A percentile compares a stretch with the other conserved stretches of the same genome.
Evolutionary conservation across 2,888 invertebrate species (phyloP).

Genomic region (Lutraria lutraria): DNA sequence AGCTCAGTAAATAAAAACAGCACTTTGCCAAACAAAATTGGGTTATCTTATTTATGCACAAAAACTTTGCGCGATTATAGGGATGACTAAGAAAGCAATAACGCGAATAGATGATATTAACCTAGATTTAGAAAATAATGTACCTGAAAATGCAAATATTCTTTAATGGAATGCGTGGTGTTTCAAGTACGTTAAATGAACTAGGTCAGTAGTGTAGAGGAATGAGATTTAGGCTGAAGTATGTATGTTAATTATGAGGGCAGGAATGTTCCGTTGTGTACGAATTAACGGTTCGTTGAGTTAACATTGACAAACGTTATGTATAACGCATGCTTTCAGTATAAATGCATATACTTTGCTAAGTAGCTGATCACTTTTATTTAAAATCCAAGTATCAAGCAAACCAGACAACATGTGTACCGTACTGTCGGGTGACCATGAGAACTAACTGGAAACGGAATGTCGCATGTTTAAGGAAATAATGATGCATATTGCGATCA

Average conservation of each 20-base stretch:
- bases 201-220: constrained; percentile 33
- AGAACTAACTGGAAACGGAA: too few species aligned
- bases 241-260: constrained; percentile 33
- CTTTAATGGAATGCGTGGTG: background rate
- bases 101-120: background rate
- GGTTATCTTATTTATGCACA: constrained; percentile 31
- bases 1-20: constrained; percentile 18
- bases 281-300: constrained; percentile 40
- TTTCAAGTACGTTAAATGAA: background rate
- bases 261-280: constrained; percentile 25
- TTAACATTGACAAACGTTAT: constrained; percentile 27
- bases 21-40: constrained; percentile 31
- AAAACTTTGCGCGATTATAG: background rate
- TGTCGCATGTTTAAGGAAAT: too few species aligned
- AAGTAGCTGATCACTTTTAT: too few species aligned
- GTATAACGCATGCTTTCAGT: background rate
- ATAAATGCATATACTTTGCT: too few species aligned
- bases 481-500: too few species aligned
- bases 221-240: constrained; percentile 1
- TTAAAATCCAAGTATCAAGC: too few species aligned
- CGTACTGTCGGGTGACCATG: too few species aligned
- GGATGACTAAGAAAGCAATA: background rate
- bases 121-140: background rate
- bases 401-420: too few species aligned
- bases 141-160: background rate